Base-by-base conservation (phyloP, 2,888 invertebrate genomes). In the Pteria penguin region DNA sequence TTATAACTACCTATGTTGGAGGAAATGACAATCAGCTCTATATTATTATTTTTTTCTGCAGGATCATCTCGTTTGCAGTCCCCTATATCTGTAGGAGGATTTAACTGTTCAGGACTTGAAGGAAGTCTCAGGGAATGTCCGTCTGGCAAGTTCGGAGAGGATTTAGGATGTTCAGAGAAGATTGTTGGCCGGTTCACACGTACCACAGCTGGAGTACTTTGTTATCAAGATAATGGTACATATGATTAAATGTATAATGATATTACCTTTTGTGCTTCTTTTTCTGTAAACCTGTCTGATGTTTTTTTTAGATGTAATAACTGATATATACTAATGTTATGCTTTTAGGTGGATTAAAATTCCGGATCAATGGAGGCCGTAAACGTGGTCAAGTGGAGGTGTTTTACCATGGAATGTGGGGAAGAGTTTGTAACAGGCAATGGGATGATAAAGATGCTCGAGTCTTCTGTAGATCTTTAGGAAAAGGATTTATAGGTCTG, bases 121-220 rank as follows among this genome's bases (percentile, higher is more conserved):
- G 55, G 60, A 4, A 75, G 67, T 24, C 75, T 89, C n/a, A 81
- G 77, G 5, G 72, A 82, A 8, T 89, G 89, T 69, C 58, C 62
- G 3, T 84, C 82, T 54, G 77, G 78, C 26, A 84, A 80, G 18
- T 82, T 87, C 62, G 80, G 80, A 29, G 84, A 82, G 26, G 74
- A 84, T 62, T 67, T 82, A 0, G 84, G 85, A 1, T 87, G 87
- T 68, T 76, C 75, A 18, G 79, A 71, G 55, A 80, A 79, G 22
- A 78, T 81, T 14, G 75, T 75, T 27, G 76, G 74, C n/a, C 57
- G 76, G 29, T 82, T 79, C 54, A 71, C 69, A 26, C 62, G 83
- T 54, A 81, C 82, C 14, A 81, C 82, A 5, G 88, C 87, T 29
- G 87, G 87, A 1, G 87, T 86, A 2, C 62, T 88, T 4, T 88